Evolutionary conservation across 2,888 invertebrate species (phyloP).

Genomic region (Lycia hirtaria): DNA sequence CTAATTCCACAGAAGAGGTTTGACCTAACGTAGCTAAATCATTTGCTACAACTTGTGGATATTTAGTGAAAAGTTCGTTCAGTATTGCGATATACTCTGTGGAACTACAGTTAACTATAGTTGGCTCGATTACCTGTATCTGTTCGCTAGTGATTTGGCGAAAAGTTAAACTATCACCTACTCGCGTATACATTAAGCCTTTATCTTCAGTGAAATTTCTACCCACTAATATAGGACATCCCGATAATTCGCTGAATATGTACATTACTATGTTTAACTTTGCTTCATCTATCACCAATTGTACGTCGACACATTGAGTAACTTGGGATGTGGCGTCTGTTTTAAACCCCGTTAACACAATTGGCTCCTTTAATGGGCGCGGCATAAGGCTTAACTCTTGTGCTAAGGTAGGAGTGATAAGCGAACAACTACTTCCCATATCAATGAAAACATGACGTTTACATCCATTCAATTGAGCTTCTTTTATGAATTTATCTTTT

Average conservation of each 20-base stretch:
- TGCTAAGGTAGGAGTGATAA: not conserved
- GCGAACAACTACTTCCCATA: not conserved
- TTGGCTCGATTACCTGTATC: not conserved
- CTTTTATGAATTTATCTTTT: not conserved
- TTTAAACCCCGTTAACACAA: not conserved
- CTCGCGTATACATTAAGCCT: no score
- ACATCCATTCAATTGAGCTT: not conserved
- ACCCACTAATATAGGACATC: not conserved
- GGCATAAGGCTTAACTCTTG: not conserved
- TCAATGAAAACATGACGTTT: not conserved
- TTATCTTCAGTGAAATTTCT: not conserved
- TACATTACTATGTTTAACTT: not conserved
- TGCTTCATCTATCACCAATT: not conserved
- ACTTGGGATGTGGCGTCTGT: not conserved
- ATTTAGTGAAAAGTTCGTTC: not conserved
- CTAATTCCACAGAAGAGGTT: conserved; percentile 28
- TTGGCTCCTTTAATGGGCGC: not conserved
- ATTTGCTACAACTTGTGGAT: not conserved
- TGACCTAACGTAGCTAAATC: not conserved
- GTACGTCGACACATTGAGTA: not conserved
- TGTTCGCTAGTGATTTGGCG: not conserved
- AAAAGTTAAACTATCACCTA: not conserved
- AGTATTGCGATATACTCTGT: not conserved
- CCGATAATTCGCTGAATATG: not conserved
- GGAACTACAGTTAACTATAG: not conserved